These are phyloP conservation scores for Drosophila demipolita DNA, from an alignment of 2,888 invertebrate species.

Conservation along the genomic window DNA sequence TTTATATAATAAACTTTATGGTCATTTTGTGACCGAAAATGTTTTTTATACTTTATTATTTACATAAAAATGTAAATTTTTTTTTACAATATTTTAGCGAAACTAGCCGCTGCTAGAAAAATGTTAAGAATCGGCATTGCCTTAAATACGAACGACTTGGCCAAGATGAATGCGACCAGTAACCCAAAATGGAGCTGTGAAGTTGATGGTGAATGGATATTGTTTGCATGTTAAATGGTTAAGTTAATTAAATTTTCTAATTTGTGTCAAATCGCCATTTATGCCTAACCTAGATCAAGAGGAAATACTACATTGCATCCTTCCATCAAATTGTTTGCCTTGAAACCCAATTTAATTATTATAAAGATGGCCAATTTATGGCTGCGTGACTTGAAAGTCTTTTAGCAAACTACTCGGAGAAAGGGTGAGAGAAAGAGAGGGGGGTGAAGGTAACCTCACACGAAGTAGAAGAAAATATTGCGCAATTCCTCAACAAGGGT, in stretches of 20 bases:
- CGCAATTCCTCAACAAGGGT: conserved; percentile 57
- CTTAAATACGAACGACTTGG: conserved; percentile 36
- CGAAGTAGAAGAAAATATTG: conserved; percentile 59
- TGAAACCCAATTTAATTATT: conserved; percentile 17
- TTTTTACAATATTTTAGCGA: conserved; percentile 17
- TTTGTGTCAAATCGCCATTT: conserved; percentile 16
- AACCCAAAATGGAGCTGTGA: conserved; percentile 27
- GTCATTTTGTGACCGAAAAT: conserved; percentile 69
- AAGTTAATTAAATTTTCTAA: conserved; percentile 23
- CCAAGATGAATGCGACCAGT: conserved; percentile 21
- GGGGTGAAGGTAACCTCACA: conserved; percentile 54
- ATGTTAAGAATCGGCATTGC: conserved; percentile 32
- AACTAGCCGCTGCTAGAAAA: conserved; percentile 14
- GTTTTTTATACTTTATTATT: conserved; percentile 29
- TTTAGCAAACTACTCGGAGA: conserved; percentile 36
- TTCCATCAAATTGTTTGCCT: neutral
- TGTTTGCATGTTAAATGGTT: conserved; percentile 19
- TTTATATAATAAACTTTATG: conserved; percentile 73
- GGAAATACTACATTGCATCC: neutral
- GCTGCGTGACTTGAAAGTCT: conserved; percentile 42
- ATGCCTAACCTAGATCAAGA: conserved; percentile 8
- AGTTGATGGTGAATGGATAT: conserved; percentile 19
- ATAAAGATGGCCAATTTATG: conserved; percentile 16
- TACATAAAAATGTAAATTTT: neutral
- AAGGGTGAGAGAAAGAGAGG: neutral